Conservation (phyloP, 2,888 invertebrate species). For the Andrena flavipes region DNA sequence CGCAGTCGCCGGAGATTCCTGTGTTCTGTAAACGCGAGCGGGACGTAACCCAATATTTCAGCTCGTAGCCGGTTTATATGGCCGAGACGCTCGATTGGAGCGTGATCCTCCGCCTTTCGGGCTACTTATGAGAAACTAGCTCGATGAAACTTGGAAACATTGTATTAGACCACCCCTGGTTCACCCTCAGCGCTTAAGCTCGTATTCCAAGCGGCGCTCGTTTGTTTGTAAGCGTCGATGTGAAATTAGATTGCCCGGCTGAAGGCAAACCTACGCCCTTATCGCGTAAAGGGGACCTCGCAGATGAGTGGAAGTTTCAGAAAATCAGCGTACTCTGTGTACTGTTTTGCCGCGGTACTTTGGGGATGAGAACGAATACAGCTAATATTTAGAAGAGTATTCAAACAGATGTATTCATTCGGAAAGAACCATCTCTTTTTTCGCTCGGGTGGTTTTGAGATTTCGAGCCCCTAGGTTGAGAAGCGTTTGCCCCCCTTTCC, state of each 20-base stretch:
- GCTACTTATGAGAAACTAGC: conserved; percentile 11
- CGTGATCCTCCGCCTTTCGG: conserved; percentile 43
- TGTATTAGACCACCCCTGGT: neutral
- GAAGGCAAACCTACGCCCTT: neutral
- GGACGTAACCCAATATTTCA: conserved; percentile 50
- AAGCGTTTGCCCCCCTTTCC: too few relatives aligned
- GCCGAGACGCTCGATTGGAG: conserved; percentile 19
- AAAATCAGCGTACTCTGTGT: too few relatives aligned
- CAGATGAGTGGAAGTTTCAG: neutral
- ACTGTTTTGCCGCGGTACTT: too few relatives aligned
- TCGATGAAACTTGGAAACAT: conserved; percentile 13
- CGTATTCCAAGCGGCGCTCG: neutral
- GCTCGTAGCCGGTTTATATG: neutral
- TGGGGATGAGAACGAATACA: too few relatives aligned
- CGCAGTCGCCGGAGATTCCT: conserved; percentile 25
- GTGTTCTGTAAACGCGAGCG: conserved; percentile 4
- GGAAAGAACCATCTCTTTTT: too few relatives aligned
- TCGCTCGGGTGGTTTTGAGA: too few relatives aligned
- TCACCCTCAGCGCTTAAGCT: neutral
- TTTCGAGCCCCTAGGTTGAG: too few relatives aligned
- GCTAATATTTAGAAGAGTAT: too few relatives aligned
- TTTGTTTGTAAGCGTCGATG: conserved; percentile 13
- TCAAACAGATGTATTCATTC: too few relatives aligned
- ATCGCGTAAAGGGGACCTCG: neutral
- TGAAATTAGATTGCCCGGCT: neutral